Evolutionary conservation across 2,888 invertebrate species (phyloP), one percentile per base, ranked within the genome.

Genomic region (Leptinotarsa tumamoca): DNA sequence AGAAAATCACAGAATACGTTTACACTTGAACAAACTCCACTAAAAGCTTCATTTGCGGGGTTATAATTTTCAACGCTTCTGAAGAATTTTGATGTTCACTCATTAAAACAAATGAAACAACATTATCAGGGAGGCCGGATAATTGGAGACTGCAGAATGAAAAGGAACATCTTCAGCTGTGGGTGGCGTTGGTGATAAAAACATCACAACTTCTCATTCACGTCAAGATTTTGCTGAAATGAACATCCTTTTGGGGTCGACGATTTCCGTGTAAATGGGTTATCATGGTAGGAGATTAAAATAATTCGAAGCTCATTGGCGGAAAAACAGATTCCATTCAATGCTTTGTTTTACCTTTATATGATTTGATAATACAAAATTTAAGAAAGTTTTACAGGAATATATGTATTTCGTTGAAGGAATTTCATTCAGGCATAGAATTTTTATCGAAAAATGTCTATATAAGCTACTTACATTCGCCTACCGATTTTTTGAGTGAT

Each of bases 31-130:
- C n/a, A 33, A 63, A 5, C 63, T 63, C 13, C 50, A 68, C 63
- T 69, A 69, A 74, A 68, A 61, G 67, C 73, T 78, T 76, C 74
- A 76, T 77, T 73, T 56, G 27, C 66, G 72, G 58, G 73, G 71
- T 73, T 79, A 78, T 80, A 79, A 79, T 81, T 80, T 80, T 81
- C 79, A 77, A 79, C 77, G 78, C 76, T 76, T 63, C 72, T 52
- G 71, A 79, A 77, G 79, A 78, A 81, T 79, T 78, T 78, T 78
- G 79, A 79, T 77, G 77, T 74, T 68, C 74, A 18, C 74, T 58
- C 77, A 76, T 81, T 81, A 80, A 79, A 79, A 79, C 77, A 72
- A 76, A 81, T 80, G 79, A 75, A 75, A 73, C 68, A 77, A 77
- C 79, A 80, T 81, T 80, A 76, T 74, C 70, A 75, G 73, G 66